Percentiles rank a stretch among this genome's conserved stretches.
phyloP scores from a whole-genome alignment of 2,888 invertebrate species.

The Eremobia ochroleuca region DNA sequence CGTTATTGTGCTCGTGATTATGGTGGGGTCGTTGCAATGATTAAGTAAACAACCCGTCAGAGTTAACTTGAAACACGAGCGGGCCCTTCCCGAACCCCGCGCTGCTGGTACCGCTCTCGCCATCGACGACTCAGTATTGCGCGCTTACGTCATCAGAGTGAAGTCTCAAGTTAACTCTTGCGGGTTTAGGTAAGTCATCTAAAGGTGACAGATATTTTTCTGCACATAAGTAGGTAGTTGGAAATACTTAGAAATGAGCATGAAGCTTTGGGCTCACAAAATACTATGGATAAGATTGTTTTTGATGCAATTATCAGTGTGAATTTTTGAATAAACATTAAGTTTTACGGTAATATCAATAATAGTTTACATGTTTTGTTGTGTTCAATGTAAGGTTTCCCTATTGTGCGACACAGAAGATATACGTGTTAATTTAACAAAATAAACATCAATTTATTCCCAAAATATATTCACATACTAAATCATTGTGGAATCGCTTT shows the following conservation, averaged over 20 bases:
- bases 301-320: neutral
- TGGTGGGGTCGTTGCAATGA: neutral
- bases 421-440: conserved; percentile 1
- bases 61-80: neutral
- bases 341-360: neutral
- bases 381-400: neutral
- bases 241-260: neutral
- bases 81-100: neutral
- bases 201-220: neutral
- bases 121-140: neutral
- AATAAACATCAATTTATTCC: conserved; percentile 26
- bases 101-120: neutral
- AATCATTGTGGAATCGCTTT: conserved; percentile 76
- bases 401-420: neutral
- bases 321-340: neutral
- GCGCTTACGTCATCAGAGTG: neutral
- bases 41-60: neutral
- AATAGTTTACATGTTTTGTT: neutral
- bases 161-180: neutral
- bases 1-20: conserved; percentile 32
- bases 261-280: neutral
- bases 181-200: neutral
- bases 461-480: conserved; percentile 69
- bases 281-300: neutral
- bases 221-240: too few species aligned